A percentile compares a stretch with the other conserved stretches of the same genome.
phyloP scores from a whole-genome alignment of 2,888 invertebrate species.

The Dermolepida albohirtum region DNA sequence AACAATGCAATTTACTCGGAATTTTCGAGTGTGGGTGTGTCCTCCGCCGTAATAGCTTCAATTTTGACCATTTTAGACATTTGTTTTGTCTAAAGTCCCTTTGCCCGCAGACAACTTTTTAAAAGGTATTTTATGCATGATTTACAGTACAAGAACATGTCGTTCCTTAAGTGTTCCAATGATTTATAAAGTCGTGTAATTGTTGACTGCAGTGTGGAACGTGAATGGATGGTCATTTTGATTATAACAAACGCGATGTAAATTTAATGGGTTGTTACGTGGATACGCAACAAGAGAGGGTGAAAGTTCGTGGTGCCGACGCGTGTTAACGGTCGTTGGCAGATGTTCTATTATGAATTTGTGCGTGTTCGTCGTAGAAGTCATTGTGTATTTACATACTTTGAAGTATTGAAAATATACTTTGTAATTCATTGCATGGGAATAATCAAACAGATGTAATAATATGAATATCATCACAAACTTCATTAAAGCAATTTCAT shows the following conservation, averaged over 20 bases:
- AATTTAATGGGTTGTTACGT: constrained; percentile 16
- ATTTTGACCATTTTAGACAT: constrained; percentile 25
- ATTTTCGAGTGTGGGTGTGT: constrained; percentile 46
- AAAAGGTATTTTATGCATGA: constrained; percentile 17
- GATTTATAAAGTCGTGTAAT: constrained; percentile 8
- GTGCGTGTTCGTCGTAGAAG: not conserved
- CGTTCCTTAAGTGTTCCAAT: constrained; percentile 8
- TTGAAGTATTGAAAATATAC: not conserved
- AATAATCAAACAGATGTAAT: too few species aligned
- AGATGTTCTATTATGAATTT: constrained; percentile 14
- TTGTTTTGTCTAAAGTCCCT: constrained; percentile 28
- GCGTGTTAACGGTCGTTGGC: constrained; percentile 37
- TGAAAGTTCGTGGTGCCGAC: constrained; percentile 20
- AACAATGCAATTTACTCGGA: constrained; percentile 48
- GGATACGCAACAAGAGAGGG: constrained; percentile 7
- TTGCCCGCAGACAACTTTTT: not conserved
- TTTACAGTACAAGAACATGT: not conserved
- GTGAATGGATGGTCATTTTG: not conserved
- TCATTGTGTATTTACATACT: not conserved
- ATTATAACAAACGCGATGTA: constrained; percentile 12
- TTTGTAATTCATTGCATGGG: too few species aligned
- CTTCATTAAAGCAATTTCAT: too few species aligned
- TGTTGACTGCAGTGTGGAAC: not conserved
- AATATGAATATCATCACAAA: too few species aligned
- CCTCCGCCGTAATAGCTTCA: constrained; percentile 16